These are phyloP conservation scores for Turnix velox DNA, from an alignment of 2,113 vertebrate genomes.

Conservation along the genomic window DNA sequence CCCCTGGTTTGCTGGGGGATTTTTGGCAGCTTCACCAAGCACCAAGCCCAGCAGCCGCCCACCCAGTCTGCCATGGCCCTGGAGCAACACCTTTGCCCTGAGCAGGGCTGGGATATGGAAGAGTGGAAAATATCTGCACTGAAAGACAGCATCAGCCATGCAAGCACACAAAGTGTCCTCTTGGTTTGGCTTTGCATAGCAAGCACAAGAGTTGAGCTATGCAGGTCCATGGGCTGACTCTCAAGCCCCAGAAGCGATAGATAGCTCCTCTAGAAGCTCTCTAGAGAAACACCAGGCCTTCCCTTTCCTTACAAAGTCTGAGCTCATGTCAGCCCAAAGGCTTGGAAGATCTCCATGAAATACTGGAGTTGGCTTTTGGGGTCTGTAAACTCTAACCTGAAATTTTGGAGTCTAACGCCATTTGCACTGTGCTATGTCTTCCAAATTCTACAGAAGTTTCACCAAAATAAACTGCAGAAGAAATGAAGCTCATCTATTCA, in stretches of 20 bases:
- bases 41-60: slow-evolving; percentile 50
- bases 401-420: neutral
- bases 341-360: neutral
- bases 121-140: slow-evolving; percentile 51
- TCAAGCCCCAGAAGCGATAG: neutral
- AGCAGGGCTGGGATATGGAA: neutral
- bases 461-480: neutral
- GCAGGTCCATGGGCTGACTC: neutral
- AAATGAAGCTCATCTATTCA: slow-evolving; percentile 5
- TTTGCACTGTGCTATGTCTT: neutral
- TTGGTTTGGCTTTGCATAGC: neutral
- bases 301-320: neutral
- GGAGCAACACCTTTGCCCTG: neutral
- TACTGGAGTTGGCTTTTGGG: neutral
- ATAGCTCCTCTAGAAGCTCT: neutral
- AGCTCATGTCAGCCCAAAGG: neutral
- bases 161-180: neutral
- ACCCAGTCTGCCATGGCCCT: neutral
- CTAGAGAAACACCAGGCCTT: neutral
- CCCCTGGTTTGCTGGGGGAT: neutral
- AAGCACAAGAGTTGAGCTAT: neutral
- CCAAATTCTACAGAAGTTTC: neutral
- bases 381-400: neutral
- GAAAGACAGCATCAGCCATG: neutral
- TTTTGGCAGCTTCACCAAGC: slow-evolving; percentile 35